These are phyloP conservation scores for Toxotes chatareus DNA, from an alignment of 2,113 vertebrate genomes.

Conservation along the genomic window DNA sequence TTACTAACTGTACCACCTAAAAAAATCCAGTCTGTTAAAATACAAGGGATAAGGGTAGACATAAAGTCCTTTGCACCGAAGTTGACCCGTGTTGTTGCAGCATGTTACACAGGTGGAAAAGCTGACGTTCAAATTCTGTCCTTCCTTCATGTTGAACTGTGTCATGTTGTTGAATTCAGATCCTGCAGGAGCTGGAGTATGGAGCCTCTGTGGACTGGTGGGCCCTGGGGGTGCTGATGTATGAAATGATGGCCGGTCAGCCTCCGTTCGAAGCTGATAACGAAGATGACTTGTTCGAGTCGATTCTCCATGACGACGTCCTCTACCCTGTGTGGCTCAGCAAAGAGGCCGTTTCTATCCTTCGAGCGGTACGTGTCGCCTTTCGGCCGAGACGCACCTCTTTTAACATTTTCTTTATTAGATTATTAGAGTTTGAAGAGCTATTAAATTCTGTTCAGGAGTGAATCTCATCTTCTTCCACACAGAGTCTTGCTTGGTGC, in stretches of 20 bases:
- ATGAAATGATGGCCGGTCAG: slow-evolving; percentile 99
- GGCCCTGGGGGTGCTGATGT: slow-evolving; percentile 98
- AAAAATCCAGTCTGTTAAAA: too few species aligned
- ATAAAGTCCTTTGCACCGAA: too few species aligned
- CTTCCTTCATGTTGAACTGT: background rate
- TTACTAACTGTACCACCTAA: too few species aligned
- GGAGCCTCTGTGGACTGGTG: slow-evolving; percentile 98
- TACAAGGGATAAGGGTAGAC: too few species aligned
- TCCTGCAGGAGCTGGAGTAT: slow-evolving; percentile 97
- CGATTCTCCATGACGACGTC: slow-evolving; percentile 98
- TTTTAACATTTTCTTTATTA: background rate
- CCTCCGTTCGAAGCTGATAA: slow-evolving; percentile 98
- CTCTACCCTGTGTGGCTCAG: slow-evolving; percentile 99
- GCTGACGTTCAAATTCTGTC: background rate
- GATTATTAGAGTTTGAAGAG: background rate
- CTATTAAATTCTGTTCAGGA: accelerated
- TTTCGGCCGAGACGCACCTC: background rate
- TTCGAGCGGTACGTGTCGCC: slow-evolving; percentile 89
- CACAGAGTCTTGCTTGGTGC: background rate
- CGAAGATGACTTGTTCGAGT: slow-evolving; percentile 98
- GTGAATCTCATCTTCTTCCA: background rate
- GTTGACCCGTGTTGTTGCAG: background rate
- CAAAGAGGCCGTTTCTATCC: slow-evolving; percentile 98
- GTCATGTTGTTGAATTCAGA: slow-evolving; percentile 80
- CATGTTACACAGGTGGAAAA: background rate